Evolutionary conservation across 2,888 invertebrate genomes (phyloP), one percentile per base, ranked within the genome.

Genomic region (Tiliacea aurago): DNA sequence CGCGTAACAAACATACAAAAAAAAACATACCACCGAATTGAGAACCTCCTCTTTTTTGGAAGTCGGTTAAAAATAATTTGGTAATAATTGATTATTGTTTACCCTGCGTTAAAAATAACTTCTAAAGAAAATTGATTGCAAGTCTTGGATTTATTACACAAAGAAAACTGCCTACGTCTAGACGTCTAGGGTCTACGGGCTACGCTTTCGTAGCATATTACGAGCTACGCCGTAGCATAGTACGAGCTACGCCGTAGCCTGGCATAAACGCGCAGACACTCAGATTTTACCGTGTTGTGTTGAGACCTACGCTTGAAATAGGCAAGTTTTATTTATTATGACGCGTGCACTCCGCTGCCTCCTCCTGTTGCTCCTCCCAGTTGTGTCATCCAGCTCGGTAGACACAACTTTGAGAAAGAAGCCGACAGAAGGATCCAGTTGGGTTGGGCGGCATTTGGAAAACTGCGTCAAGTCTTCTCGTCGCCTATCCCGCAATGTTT

Each of bases 191-290:
- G 15, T 45, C n/a, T 55, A 71, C 61, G 23, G 6, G 37, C 45
- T 79, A 72, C 51, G 79, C 41, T 18, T 2, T 43, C 80, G 76
- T 76, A 76, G 80, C 80, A 58, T 9, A 13, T 41, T 20, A 33
- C 15, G n/a, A 18, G 71, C 71, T 79, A 63, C 79, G 79, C n/a
- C 70, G 70, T 69, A 69, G 69, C 70, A 58, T 9, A 13, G 33
- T 20, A 33, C 15, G n/a, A 18, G 71, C 71, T 79, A 63, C 79
- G 79, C n/a, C 70, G 70, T 69, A 69, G 69, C 70, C 11, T 7
- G 28, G 7, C 33, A 18, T 63, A 43, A 10, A 10, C 2, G 41
- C 37, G 41, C 33, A 43, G 66, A 13, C n/a, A n/a, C n/a, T 43
- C 4, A 43, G 43, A 43, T 67, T 33, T 43, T 43, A n/a, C 15